Base-by-base conservation (phyloP, 2,113 vertebrate genomes). In the Cottus gobio region DNA sequence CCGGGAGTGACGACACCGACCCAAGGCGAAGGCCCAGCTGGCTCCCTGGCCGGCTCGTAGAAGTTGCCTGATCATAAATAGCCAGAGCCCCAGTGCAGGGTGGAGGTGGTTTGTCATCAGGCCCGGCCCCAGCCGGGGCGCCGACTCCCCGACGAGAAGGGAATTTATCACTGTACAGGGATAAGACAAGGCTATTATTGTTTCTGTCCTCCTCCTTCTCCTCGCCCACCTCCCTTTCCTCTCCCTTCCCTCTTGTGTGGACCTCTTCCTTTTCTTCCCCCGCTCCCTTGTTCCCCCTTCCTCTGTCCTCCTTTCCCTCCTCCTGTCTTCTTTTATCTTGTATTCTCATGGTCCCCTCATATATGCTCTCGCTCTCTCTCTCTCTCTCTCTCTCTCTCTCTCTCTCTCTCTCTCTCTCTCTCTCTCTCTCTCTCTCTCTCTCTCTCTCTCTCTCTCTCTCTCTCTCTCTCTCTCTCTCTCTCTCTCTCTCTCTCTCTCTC, bases 121-220 rank as follows among this genome's bases (percentile, higher is more conserved):
- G 73, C 82, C 39, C n/a, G 56, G 83, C 66, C 85, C 75, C 80
- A 77, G 86, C 80, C 80, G 60, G 78, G 85, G 75, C 82, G 67
- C 79, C 1, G 74, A 82, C 80, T 91, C 85, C 74, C 72, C 15
- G 63, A 75, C 48, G 58, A 86, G 87, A 84, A 68, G 77, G 88
- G 85, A 88, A 94, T 94, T 91, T 80, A 92, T 94, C 94, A 91
- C 86, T 68, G 82, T 76, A 77, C 70, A 57, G 86, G 80, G 85
- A 91, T 87, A 91, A 87, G 91, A 90, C 90, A 89, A 87, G 93
- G 86, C 86, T 90, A 90, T 93, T 91, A 92, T 91, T 89, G 89
- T 89, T 88, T 77, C 85, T 87, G 85, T 83, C 83, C 87, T 83
- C 78, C 74, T 81, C 61, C 65, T 63, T 0, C 67, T 85, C 71